A percentile compares a stretch with the other conserved stretches of the same genome.
Evolutionary conservation across 2,797 vertebrate species (phyloP).

Genomic region (Liparis tanakae): DNA sequence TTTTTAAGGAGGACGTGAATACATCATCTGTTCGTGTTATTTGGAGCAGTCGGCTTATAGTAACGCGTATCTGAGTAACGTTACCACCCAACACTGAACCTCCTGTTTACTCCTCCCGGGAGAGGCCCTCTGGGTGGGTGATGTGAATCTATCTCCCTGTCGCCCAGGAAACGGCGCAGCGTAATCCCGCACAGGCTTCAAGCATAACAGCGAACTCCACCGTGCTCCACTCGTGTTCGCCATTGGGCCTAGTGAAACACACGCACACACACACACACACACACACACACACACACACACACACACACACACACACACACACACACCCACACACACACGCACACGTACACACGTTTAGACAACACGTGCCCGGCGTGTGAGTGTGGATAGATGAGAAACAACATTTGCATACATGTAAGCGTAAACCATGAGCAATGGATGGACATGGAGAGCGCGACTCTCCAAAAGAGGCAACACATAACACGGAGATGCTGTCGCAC

Average conservation of each 20-base stretch:
- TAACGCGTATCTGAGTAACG: constrained; percentile 6
- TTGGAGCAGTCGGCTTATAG: not conserved
- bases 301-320: too few species aligned
- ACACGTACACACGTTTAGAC: not conserved
- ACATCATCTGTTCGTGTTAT: not conserved
- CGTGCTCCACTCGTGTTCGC: not conserved
- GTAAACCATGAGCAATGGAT: constrained; percentile 82
- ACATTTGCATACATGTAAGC: constrained; percentile 31
- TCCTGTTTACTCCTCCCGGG: constrained; percentile 55
- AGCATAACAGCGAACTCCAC: constrained; percentile 45
- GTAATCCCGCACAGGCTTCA: constrained; percentile 65
- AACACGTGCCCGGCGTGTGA: not conserved
- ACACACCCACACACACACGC: too few species aligned
- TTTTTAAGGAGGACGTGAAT: not conserved
- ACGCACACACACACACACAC: too few species aligned
- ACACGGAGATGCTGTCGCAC: constrained; percentile 84
- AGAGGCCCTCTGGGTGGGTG: constrained; percentile 62
- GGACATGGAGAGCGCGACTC: constrained; percentile 75
- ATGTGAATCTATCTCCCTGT: constrained; percentile 75
- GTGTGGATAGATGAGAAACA: not conserved
- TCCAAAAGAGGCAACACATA: constrained; percentile 75
- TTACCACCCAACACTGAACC: constrained; percentile 17
- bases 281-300: too few species aligned
- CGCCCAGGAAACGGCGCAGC: constrained; percentile 73
- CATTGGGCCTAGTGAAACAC: not conserved